These are phyloP conservation scores for Mirza zaza DNA, from an alignment of 2,113 vertebrate species.

Conservation along the genomic window DNA sequence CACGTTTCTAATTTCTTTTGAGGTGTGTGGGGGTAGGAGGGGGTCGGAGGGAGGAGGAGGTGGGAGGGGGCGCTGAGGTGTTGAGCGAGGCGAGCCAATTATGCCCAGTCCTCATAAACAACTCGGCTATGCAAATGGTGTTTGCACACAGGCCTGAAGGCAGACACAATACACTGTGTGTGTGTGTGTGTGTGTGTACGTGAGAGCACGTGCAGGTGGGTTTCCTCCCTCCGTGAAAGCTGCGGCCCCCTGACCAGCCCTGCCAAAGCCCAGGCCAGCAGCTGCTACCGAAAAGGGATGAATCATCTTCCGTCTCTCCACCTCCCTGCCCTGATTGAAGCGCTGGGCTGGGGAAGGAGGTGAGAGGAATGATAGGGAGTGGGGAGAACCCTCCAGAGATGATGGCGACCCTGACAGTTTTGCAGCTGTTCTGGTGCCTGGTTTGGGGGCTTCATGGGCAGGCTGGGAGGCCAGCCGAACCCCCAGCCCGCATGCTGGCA, in stretches of 20 bases:
- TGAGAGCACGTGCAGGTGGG: fast-evolving
- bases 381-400: background rate
- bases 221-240: background rate
- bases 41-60: background rate
- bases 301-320: too few relatives aligned
- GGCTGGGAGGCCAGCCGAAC: background rate
- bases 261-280: fast-evolving
- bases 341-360: background rate
- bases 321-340: background rate
- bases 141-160: slow-evolving; percentile 25
- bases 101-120: background rate
- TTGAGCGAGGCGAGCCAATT: background rate
- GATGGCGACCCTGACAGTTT: fast-evolving
- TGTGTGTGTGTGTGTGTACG: background rate
- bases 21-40: background rate
- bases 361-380: fast-evolving
- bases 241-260: background rate
- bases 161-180: fast-evolving
- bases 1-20: slow-evolving; percentile 49
- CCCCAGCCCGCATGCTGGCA: fast-evolving
- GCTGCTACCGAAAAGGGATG: background rate
- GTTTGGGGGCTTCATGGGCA: background rate
- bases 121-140: background rate
- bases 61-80: background rate
- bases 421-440: background rate